These are phyloP conservation scores for Pyrgilauda ruficollis DNA, from an alignment of 2,113 vertebrate species.

Conservation along the genomic window DNA sequence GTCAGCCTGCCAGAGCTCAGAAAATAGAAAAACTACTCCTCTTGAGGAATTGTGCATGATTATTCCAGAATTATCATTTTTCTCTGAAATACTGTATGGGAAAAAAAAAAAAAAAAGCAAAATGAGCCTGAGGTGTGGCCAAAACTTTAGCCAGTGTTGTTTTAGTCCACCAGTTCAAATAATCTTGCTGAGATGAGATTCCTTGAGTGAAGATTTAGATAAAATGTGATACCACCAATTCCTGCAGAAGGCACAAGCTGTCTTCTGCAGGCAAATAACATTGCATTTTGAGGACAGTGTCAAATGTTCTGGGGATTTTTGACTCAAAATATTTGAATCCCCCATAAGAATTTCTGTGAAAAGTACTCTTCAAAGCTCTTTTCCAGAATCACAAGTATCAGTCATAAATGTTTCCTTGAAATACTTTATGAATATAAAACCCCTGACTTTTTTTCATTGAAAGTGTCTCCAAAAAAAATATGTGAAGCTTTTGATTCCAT, in stretches of 20 bases:
- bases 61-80: not conserved
- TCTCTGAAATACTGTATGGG: not conserved
- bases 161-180: not conserved
- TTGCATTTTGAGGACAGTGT: not conserved
- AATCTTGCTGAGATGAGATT: not conserved
- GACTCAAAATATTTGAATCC: not conserved
- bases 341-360: not conserved
- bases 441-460: not conserved
- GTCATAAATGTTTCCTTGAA: not conserved
- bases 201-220: not conserved
- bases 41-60: not conserved
- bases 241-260: not conserved
- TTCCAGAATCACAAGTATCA: not conserved
- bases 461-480: not conserved
- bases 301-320: rapidly evolving
- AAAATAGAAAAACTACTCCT: not conserved
- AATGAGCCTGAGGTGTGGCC: not conserved
- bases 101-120: not conserved
- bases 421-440: not conserved
- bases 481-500: not conserved
- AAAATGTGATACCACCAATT: not conserved
- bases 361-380: not conserved
- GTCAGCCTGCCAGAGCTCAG: not conserved
- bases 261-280: not conserved
- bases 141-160: not conserved